These are phyloP conservation scores for Dendropsophus ebraccatus DNA, from an alignment of 2,113 vertebrate species.

Conservation along the genomic window DNA sequence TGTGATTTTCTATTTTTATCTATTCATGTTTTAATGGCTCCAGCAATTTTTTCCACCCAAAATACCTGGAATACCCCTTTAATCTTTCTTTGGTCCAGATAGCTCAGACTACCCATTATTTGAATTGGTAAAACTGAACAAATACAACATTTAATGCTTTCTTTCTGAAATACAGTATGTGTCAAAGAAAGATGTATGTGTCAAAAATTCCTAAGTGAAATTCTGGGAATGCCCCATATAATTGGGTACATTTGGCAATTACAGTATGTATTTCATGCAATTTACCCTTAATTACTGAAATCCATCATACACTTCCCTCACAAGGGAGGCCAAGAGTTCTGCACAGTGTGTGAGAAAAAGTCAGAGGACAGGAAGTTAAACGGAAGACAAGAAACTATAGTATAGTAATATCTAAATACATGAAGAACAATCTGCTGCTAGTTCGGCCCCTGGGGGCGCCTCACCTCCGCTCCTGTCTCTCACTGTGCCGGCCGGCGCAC, in stretches of 20 bases:
- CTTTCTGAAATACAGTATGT: neutral
- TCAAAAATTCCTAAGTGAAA: neutral
- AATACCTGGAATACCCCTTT: too few species aligned
- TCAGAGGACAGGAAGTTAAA: neutral
- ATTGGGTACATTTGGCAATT: neutral
- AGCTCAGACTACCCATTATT: too few species aligned
- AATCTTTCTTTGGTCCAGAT: too few species aligned
- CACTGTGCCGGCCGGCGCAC: too few species aligned
- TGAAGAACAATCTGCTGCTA: too few species aligned
- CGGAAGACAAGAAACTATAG: neutral
- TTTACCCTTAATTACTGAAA: neutral
- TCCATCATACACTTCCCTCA: neutral
- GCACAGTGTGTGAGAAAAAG: neutral
- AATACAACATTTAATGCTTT: neutral
- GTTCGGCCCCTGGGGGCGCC: too few species aligned
- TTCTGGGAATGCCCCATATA: neutral
- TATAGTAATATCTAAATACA: too few species aligned
- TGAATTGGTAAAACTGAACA: too few species aligned
- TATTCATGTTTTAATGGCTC: too few species aligned
- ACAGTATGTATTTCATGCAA: neutral
- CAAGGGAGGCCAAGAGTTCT: neutral
- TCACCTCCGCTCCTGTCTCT: too few species aligned
- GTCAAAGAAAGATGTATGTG: neutral
- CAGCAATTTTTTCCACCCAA: too few species aligned
- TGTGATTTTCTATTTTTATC: too few species aligned